Conservation (phyloP, 2,888 invertebrate species). For the Diaperis boleti region DNA sequence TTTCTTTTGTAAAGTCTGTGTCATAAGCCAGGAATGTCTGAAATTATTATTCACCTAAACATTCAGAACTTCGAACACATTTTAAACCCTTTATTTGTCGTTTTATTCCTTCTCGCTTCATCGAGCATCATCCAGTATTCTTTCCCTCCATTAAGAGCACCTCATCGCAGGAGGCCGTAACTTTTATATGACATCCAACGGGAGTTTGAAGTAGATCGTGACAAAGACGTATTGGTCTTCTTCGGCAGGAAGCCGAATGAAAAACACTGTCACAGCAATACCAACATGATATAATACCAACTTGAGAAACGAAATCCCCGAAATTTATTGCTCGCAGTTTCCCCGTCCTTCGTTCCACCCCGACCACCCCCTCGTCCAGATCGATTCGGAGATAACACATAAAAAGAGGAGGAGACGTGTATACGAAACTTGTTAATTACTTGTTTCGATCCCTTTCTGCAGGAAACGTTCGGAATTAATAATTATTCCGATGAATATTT, state of each 20-base stretch:
- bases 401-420: slow-evolving; percentile 4
- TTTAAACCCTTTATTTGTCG: too few relatives aligned
- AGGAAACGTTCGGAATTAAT: slow-evolving; percentile 36
- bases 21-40: too few relatives aligned
- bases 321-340: slow-evolving; percentile 44
- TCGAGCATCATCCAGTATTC: too few relatives aligned
- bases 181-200: slow-evolving; percentile 54
- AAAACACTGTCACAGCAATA: slow-evolving; percentile 50
- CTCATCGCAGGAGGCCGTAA: slow-evolving; percentile 27
- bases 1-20: too few relatives aligned
- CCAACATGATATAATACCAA: slow-evolving; percentile 51
- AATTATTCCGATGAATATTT: slow-evolving; percentile 46
- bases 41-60: too few relatives aligned
- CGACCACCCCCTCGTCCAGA: neutral
- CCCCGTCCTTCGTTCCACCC: slow-evolving; percentile 18
- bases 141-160: slow-evolving; percentile 5
- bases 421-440: slow-evolving; percentile 37
- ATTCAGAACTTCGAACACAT: too few relatives aligned
- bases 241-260: slow-evolving; percentile 45
- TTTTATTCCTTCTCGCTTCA: too few relatives aligned
- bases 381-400: slow-evolving; percentile 12
- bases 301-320: slow-evolving; percentile 46
- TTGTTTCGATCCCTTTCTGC: slow-evolving; percentile 34
- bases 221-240: slow-evolving; percentile 56
- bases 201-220: slow-evolving; percentile 55